Evolutionary conservation across 2,113 vertebrate species (phyloP).

Genomic region (Gallinago media): DNA sequence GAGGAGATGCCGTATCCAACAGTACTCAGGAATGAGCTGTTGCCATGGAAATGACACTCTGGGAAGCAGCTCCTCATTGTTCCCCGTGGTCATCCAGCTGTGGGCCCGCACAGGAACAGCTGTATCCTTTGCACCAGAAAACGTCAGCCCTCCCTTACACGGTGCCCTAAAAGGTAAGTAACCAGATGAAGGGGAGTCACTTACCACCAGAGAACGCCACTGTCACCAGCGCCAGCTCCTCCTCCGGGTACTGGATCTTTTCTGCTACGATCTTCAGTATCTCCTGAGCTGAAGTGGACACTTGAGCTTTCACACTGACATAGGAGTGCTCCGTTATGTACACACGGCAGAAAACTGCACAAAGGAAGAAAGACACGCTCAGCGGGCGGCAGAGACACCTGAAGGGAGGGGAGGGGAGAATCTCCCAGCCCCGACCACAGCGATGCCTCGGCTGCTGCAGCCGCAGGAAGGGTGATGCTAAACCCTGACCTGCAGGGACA

Average conservation of each 20-base stretch:
- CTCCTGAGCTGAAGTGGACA: slow-evolving; percentile 83
- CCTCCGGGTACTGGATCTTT: slow-evolving; percentile 85
- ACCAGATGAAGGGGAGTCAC: slow-evolving; percentile 13
- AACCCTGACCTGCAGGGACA: not conserved
- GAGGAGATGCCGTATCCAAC: slow-evolving; percentile 52
- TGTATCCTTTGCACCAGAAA: slow-evolving; percentile 34
- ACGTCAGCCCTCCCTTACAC: not conserved
- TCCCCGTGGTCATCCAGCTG: slow-evolving; percentile 74
- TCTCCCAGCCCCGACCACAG: not conserved
- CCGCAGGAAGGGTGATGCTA: not conserved
- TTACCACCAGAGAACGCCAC: slow-evolving; percentile 90
- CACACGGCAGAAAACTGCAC: slow-evolving; percentile 90
- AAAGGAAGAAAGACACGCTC: slow-evolving; percentile 6
- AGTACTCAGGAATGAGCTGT: slow-evolving; percentile 64
- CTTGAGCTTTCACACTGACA: slow-evolving; percentile 87
- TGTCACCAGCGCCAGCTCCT: slow-evolving; percentile 86
- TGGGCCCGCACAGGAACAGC: slow-evolving; percentile 12
- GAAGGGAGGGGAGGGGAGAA: not conserved
- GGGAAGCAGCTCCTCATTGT: slow-evolving; percentile 68
- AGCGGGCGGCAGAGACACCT: not conserved
- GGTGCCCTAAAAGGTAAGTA: not conserved
- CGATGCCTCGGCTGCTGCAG: not conserved
- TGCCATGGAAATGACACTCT: slow-evolving; percentile 78
- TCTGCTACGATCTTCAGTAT: slow-evolving; percentile 89
- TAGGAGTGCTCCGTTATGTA: slow-evolving; percentile 93